Evolutionary conservation across 1,140 invertebrate genomes (phyloP).

Genomic region (Atta texana): DNA sequence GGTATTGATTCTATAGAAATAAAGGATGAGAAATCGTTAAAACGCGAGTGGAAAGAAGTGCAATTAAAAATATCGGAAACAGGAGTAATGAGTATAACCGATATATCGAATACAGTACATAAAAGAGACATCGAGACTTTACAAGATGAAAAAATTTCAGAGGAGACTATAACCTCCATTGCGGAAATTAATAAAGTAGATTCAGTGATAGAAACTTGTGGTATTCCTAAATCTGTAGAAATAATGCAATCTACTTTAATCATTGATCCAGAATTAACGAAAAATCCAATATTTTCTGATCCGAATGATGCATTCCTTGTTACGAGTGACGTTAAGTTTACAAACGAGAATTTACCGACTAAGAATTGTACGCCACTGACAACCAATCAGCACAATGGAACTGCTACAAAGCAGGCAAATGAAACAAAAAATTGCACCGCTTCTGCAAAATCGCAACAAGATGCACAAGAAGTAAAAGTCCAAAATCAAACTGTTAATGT

Average conservation of each 20-base stretch:
- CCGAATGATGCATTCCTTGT: background rate
- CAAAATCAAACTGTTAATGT: slow-evolving; percentile 65
- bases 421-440: slow-evolving; percentile 18
- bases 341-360: slow-evolving; percentile 23
- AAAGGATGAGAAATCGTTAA: slow-evolving; percentile 77
- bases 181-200: slow-evolving; percentile 71
- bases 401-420: background rate
- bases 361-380: slow-evolving; percentile 9
- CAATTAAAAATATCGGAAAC: slow-evolving; percentile 90
- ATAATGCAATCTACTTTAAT: slow-evolving; percentile 16
- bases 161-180: slow-evolving; percentile 40
- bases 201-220: slow-evolving; percentile 39
- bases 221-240: slow-evolving; percentile 30
- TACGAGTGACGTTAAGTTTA: slow-evolving; percentile 35
- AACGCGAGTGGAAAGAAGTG: slow-evolving; percentile 89
- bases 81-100: slow-evolving; percentile 89
- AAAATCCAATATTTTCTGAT: slow-evolving; percentile 26
- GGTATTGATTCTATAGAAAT: slow-evolving; percentile 80
- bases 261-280: slow-evolving; percentile 17
- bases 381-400: slow-evolving; percentile 49
- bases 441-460: slow-evolving; percentile 47
- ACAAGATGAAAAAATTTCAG: slow-evolving; percentile 36
- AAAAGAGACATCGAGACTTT: slow-evolving; percentile 80
- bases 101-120: slow-evolving; percentile 84
- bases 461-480: slow-evolving; percentile 61